Percentiles rank a stretch among this genome's conserved stretches.
These are phyloP conservation scores for Drosophila putrida DNA, from an alignment of 2,888 invertebrate genomes.

Conservation along the genomic window DNA sequence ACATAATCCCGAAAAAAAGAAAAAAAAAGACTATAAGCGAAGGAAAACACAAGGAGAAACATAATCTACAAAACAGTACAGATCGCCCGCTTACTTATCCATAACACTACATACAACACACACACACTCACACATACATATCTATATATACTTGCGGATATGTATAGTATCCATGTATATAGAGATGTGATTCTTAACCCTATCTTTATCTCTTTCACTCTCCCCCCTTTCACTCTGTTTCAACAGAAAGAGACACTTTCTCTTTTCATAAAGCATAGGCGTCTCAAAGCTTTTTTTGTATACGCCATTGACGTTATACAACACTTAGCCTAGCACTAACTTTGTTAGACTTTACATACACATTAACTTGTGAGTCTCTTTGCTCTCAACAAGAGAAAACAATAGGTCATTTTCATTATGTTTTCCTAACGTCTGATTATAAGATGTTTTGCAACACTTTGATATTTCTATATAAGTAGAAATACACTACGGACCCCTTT, in stretches of 20 bases:
- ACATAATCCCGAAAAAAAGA: not conserved
- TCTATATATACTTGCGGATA: slow-evolving; percentile 1
- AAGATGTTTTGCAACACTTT: slow-evolving; percentile 19
- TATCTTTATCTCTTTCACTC: slow-evolving; percentile 23
- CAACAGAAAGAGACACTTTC: not conserved
- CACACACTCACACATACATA: slow-evolving; percentile 1
- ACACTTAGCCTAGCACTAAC: slow-evolving; percentile 14
- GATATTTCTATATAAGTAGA: not conserved
- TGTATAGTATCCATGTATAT: not conserved
- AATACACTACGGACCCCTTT: not conserved
- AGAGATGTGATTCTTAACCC: slow-evolving; percentile 9
- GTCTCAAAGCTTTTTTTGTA: slow-evolving; percentile 6
- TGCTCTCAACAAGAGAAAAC: no score
- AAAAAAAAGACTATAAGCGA: slow-evolving; percentile 7
- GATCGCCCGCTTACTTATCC: slow-evolving; percentile 17
- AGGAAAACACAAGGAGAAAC: not conserved
- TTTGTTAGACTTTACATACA: not conserved
- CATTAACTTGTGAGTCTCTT: no score
- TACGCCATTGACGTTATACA: slow-evolving; percentile 31
- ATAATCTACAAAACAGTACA: slow-evolving; percentile 13
- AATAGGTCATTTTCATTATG: not conserved
- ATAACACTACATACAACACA: slow-evolving; percentile 4
- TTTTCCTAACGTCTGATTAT: not conserved
- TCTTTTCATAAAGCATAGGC: slow-evolving; percentile 15
- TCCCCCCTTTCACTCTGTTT: slow-evolving; percentile 28